Conservation (phyloP, 2,888 invertebrate species). For the Agrilus mali region DNA sequence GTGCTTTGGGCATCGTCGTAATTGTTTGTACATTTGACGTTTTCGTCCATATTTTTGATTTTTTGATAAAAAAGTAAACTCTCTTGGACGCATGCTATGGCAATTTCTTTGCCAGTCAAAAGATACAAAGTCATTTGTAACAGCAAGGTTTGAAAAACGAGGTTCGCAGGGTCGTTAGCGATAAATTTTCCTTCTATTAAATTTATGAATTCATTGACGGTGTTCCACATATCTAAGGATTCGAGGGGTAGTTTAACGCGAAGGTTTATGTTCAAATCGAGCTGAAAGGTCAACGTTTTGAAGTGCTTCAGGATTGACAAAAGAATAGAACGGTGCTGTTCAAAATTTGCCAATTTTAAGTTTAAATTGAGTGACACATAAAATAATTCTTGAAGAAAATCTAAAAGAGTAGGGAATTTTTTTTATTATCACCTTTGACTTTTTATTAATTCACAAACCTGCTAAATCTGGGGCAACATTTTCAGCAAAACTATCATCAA, state of each 20-base stretch:
- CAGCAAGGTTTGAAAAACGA: slow-evolving; percentile 57
- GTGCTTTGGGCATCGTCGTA: slow-evolving; percentile 41
- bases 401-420: too few species aligned
- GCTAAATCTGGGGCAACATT: slow-evolving; percentile 47
- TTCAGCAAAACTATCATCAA: slow-evolving; percentile 38
- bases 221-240: slow-evolving; percentile 48
- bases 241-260: slow-evolving; percentile 45
- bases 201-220: slow-evolving; percentile 41
- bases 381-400: slow-evolving; percentile 53
- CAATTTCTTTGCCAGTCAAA: slow-evolving; percentile 58
- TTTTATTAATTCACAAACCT: slow-evolving; percentile 32
- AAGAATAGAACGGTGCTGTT: slow-evolving; percentile 46
- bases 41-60: slow-evolving; percentile 37
- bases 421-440: too few species aligned
- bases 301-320: slow-evolving; percentile 45
- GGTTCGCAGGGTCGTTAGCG: slow-evolving; percentile 37
- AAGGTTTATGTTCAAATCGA: slow-evolving; percentile 39
- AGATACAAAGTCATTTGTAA: slow-evolving; percentile 61
- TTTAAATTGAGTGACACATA: slow-evolving; percentile 57
- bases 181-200: slow-evolving; percentile 40
- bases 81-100: slow-evolving; percentile 54
- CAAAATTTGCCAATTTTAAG: slow-evolving; percentile 50
- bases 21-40: slow-evolving; percentile 21
- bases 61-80: slow-evolving; percentile 56
- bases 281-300: slow-evolving; percentile 37